Percentiles rank a stretch among this genome's conserved stretches.
These are phyloP conservation scores for Capra hircus DNA, from an alignment of 2,113 vertebrate species.

Conservation along the genomic window DNA sequence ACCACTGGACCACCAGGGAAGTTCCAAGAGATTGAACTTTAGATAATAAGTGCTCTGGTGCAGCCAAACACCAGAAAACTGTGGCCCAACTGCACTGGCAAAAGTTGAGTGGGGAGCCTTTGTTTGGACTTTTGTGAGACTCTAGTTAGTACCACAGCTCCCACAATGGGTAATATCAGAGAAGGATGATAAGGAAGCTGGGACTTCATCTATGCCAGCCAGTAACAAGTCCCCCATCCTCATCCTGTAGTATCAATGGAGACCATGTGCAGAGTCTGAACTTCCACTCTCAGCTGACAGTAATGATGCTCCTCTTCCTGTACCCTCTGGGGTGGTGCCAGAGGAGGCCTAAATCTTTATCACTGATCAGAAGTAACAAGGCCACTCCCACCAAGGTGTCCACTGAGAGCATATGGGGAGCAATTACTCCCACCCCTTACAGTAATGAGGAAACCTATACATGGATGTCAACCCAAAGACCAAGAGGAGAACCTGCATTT, in stretches of 20 bases:
- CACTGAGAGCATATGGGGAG: not conserved
- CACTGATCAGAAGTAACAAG: not conserved
- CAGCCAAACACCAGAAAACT: not conserved
- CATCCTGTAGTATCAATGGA: not conserved
- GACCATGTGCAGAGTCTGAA: not conserved
- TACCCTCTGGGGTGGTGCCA: not conserved
- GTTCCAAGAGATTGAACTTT: not conserved
- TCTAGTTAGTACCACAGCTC: not conserved
- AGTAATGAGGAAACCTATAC: not conserved
- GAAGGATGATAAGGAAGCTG: not conserved
- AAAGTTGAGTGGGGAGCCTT: not conserved
- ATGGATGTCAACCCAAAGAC: not conserved
- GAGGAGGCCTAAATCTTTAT: not conserved
- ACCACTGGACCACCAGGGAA: not conserved
- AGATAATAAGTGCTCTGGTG: not conserved
- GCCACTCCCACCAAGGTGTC: not conserved
- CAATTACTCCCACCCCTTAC: not conserved
- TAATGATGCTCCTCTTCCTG: not conserved
- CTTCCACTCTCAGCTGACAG: not conserved
- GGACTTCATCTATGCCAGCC: not conserved
- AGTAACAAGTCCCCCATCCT: not conserved
- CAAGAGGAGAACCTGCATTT: not conserved
- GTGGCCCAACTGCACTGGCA: not conserved
- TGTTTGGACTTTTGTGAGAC: not conserved
- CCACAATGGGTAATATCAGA: not conserved